Base-by-base conservation (phyloP, 2,797 vertebrate genomes). In the Neomorphus geoffroyi region DNA sequence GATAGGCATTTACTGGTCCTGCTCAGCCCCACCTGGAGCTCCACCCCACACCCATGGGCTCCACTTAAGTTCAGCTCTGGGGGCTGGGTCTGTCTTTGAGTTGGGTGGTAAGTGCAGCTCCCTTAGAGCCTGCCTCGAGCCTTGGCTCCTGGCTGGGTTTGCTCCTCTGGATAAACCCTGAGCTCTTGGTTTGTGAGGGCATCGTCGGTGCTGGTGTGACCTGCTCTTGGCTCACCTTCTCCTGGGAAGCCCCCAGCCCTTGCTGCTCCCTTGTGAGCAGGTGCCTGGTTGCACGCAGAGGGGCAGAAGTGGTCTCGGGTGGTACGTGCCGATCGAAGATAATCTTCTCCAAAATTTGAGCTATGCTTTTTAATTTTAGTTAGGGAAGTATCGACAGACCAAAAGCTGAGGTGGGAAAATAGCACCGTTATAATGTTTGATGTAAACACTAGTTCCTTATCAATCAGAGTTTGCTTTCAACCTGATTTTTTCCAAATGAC, bases 81-180 rank as follows among this genome's bases (percentile, higher is more conserved):
- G 10, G 5, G 0, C 9, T 48, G 9, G 1, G 22, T 18, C 15
- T 67, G 24, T 10, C 5, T 13, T 13, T 27, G 18, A 43, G 13
- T 11, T 27, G 0, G 0, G 0, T 4, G 19, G 14, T 13, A 37
- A 19, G 1, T n/a, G n/a, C n/a, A n/a, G n/a, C n/a, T n/a, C n/a
- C n/a, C n/a, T n/a, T n/a, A n/a, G n/a, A n/a, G n/a, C n/a, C n/a
- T n/a, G n/a, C 3, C 18, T 51, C 17, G 18, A 9, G 16, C 4
- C 11, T 3, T 37, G 23, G 6, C 17, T 39, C 28, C 32, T 28
- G n/a, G 11, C 12, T 19, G n/a, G 26, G 28, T 62, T 17, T n/a
- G 67, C 6, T 50, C 19, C 67, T 26, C 41, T 35, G 22, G 39
- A 5, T 18, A 30, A 51, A 21, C 4, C 3, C 2, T 10, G 19